phyloP scores from a whole-genome alignment of 2,888 invertebrate genomes.

The Pantelozetes paolii region DNA sequence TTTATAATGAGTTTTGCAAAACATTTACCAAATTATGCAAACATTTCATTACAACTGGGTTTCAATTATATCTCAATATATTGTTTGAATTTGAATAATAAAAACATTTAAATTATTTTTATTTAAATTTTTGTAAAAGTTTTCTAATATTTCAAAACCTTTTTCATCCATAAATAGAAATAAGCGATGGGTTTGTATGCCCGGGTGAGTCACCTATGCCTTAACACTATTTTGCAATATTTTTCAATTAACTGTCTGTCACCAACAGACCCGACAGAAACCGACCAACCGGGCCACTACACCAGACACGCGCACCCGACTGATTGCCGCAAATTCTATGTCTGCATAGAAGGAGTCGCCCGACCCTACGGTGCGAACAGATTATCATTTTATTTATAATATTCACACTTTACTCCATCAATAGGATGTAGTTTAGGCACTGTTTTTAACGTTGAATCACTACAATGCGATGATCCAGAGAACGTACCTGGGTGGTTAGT shows the following conservation, averaged over 20 bases:
- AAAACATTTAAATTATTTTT: no score
- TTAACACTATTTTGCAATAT: neutral
- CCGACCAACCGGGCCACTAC: slow-evolving; percentile 68
- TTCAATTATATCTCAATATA: no score
- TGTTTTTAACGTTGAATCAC: slow-evolving; percentile 84
- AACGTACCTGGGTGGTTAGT: slow-evolving; percentile 89
- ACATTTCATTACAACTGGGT: no score
- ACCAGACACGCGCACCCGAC: slow-evolving; percentile 91
- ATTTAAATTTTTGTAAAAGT: no score
- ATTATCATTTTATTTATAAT: neutral
- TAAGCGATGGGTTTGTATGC: slow-evolving; percentile 72
- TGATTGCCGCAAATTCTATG: slow-evolving; percentile 78
- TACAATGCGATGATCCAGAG: slow-evolving; percentile 90
- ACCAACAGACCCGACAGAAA: slow-evolving; percentile 64
- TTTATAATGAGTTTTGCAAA: neutral
- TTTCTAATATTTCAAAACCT: neutral
- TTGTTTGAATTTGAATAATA: no score
- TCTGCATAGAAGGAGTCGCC: slow-evolving; percentile 82
- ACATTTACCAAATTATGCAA: neutral
- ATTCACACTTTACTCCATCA: neutral
- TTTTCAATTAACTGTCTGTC: neutral
- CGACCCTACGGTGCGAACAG: slow-evolving; percentile 67
- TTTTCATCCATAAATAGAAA: slow-evolving; percentile 61
- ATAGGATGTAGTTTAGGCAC: slow-evolving; percentile 83
- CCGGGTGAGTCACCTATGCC: slow-evolving; percentile 10